Conservation (phyloP, 2,888 invertebrate genomes). For the Cryptosula pallasiana region DNA sequence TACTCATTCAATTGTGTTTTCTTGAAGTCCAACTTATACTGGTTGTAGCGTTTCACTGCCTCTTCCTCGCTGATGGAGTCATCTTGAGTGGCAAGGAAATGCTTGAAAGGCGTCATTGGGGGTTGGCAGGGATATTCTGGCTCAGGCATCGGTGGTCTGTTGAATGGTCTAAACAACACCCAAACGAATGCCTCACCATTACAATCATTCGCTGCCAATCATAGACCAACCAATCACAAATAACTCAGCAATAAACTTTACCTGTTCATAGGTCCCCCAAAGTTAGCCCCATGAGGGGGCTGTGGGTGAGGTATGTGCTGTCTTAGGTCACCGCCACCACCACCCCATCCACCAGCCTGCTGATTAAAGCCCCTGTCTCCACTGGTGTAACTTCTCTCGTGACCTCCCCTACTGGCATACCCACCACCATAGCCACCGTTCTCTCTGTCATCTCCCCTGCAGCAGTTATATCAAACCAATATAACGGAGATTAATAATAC, state of each 20-base stretch:
- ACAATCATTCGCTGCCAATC: no score
- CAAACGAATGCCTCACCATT: no score
- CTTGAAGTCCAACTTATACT: slow-evolving; percentile 94
- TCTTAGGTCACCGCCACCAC: slow-evolving; percentile 27
- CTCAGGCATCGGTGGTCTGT: slow-evolving; percentile 30
- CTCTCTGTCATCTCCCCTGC: slow-evolving; percentile 24
- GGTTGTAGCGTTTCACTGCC: slow-evolving; percentile 93
- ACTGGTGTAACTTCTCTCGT: slow-evolving; percentile 8
- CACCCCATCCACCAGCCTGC: slow-evolving; percentile 26
- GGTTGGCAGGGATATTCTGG: slow-evolving; percentile 70
- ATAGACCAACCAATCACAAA: background rate
- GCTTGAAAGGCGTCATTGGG: slow-evolving; percentile 93
- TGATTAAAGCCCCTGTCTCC: slow-evolving; percentile 24
- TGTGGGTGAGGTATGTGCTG: slow-evolving; percentile 28
- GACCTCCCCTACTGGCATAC: background rate
- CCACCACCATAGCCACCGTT: slow-evolving; percentile 17
- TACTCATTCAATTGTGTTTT: slow-evolving; percentile 95
- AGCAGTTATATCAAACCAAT: no score
- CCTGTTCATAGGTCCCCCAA: slow-evolving; percentile 1
- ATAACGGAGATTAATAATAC: no score
- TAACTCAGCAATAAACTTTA: background rate
- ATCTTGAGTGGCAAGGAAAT: slow-evolving; percentile 90
- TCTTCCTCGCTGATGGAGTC: slow-evolving; percentile 90
- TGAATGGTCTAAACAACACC: slow-evolving; percentile 6
- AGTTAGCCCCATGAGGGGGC: background rate